Percentiles rank a stretch among this genome's conserved stretches.
Conservation (phyloP, 2,113 vertebrate genomes). For the Mus musculus region DNA sequence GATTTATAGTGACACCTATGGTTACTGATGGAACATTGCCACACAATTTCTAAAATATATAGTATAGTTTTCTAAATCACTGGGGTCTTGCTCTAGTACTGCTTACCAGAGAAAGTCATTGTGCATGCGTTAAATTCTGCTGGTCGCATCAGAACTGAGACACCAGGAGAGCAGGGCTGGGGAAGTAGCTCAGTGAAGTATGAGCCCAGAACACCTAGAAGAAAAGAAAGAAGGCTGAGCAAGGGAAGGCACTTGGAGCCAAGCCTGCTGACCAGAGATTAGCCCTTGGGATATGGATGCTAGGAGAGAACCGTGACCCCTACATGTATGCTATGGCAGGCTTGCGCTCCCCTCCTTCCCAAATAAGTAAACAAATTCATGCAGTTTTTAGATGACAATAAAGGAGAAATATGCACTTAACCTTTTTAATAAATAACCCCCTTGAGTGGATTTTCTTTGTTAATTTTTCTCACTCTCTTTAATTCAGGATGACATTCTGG, state of each 20-base stretch:
- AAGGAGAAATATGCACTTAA: neutral
- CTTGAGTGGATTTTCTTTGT: neutral
- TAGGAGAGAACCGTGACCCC: neutral
- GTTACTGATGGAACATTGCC: conserved; percentile 26
- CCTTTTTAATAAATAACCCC: neutral
- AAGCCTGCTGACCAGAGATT: neutral
- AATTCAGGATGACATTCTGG: neutral
- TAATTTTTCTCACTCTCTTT: conserved; percentile 27
- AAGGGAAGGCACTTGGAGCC: neutral
- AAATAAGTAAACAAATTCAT: neutral
- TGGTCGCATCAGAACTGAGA: neutral
- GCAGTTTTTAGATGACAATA: neutral
- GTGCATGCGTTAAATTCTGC: neutral
- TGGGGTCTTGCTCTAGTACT: conserved; percentile 24
- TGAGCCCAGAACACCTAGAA: neutral
- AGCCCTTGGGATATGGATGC: neutral
- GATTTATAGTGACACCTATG: neutral
- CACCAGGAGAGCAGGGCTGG: neutral
- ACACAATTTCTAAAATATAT: conserved; percentile 12
- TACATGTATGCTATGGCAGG: neutral
- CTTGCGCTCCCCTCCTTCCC: neutral
- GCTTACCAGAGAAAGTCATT: neutral
- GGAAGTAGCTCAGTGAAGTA: neutral
- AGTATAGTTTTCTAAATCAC: conserved; percentile 43
- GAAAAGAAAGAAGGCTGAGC: neutral